Evolutionary conservation across 2,797 vertebrate genomes (phyloP), one percentile per base, ranked within the genome.

Genomic region (Heteromormyrus szaboi): DNA sequence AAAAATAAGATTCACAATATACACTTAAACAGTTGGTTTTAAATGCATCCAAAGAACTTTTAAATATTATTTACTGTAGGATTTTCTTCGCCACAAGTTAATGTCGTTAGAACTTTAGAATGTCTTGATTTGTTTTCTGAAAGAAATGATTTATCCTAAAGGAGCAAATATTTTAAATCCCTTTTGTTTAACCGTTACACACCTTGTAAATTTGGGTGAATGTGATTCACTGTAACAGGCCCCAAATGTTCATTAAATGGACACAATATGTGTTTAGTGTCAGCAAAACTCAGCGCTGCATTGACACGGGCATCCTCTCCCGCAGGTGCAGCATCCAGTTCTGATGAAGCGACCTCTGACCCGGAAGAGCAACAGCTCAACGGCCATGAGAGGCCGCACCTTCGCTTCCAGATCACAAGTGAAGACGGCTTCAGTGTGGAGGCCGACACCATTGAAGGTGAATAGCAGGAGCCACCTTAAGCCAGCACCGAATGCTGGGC

Each of bases 391-490:
- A 95, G 96, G 89, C 97, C 97, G 0, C 97, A 97, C 89, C 93
- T 99, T 90, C 94, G 96, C 84, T 98, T 98, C 11, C 96, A 97
- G 92, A 98, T 99, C 93, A 98, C 96, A 91, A 98, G 97, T 12
- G 97, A 99, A 0, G 98, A 99, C 2, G 97, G 98, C 44, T 98
- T 98, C 90, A 96, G 94, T 2, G 95, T 98, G 0, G 96, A 97
- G 90, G 97, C 97, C 0, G 97, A 98, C 93, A 98, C 96, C 90
- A 96, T 98, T 19, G 98, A 98, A 19, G 96, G 97, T 98, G 88
- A 93, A 88, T 85, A 25, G 9, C 37, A 11, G 76, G 76, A 19
- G 6, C 4, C 37, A n/a, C 37, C 72, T 79, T 41, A 44, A 44
- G 37, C 33, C 37, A 2, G 72, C 6, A 1, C 72, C 6, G 41